Percentiles rank a stretch among this genome's conserved stretches.
phyloP scores from a whole-genome alignment of 1,140 invertebrate genomes.

The Heliothis virescens region DNA sequence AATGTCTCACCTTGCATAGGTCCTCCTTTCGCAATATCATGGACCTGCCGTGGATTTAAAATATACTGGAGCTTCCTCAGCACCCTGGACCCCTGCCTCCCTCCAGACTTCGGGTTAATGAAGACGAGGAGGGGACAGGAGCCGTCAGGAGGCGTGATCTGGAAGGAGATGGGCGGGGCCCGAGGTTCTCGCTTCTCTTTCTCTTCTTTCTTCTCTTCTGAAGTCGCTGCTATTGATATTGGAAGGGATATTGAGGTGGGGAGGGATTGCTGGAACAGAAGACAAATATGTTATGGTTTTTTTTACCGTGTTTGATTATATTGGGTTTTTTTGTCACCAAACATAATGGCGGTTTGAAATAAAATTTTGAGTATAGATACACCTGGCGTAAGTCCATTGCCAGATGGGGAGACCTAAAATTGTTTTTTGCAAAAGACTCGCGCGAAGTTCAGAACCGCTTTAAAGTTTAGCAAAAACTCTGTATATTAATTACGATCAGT shows the following conservation, averaged over 20 bases:
- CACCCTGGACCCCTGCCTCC: constrained; percentile 95
- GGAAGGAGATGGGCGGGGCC: constrained; percentile 81
- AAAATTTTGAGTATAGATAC: too few species aligned
- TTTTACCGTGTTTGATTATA: neutral
- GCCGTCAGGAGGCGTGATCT: constrained; percentile 89
- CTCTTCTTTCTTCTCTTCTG: constrained; percentile 73
- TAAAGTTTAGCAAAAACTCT: neutral
- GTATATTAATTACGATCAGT: too few species aligned
- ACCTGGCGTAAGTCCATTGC: too few species aligned
- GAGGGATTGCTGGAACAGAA: constrained; percentile 69
- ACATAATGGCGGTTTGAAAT: too few species aligned
- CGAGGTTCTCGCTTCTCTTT: constrained; percentile 64
- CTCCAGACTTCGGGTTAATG: constrained; percentile 98
- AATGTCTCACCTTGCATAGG: constrained; percentile 90
- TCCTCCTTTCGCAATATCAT: constrained; percentile 95
- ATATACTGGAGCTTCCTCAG: constrained; percentile 96
- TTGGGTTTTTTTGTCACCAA: neutral
- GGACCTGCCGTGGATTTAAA: constrained; percentile 97
- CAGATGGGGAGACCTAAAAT: too few species aligned
- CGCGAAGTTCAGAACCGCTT: neutral
- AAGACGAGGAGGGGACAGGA: constrained; percentile 96
- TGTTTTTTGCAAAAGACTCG: too few species aligned
- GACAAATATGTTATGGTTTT: neutral
- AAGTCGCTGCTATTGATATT: constrained; percentile 73
- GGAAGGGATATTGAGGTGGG: constrained; percentile 79